phyloP scores from a whole-genome alignment of 2,113 vertebrate species.

The Macquaria ambigua region DNA sequence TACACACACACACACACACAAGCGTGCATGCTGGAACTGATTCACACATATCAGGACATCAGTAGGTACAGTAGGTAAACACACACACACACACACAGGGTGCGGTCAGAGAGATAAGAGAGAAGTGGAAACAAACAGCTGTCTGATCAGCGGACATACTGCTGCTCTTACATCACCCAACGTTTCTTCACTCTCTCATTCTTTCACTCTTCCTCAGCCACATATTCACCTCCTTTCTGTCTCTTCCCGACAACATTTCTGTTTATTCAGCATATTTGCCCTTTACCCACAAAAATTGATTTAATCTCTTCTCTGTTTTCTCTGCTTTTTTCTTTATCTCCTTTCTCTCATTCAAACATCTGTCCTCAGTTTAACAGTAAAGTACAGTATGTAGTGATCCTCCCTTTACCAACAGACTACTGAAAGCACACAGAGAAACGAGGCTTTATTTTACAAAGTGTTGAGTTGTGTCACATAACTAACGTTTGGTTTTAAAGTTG shows the following conservation, averaged over 20 bases:
- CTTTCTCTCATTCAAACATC: not conserved
- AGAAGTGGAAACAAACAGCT: slow-evolving; percentile 57
- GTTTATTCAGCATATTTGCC: slow-evolving; percentile 13
- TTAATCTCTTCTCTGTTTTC: not conserved
- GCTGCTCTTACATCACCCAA: slow-evolving; percentile 50
- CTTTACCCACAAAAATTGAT: not conserved
- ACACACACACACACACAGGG: slow-evolving; percentile 39
- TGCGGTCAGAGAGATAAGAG: slow-evolving; percentile 69
- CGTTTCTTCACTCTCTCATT: slow-evolving; percentile 45
- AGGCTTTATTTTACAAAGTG: not conserved
- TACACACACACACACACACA: slow-evolving; percentile 3
- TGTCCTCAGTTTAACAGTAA: not conserved
- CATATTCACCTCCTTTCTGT: slow-evolving; percentile 5
- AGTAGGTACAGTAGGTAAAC: slow-evolving; percentile 31
- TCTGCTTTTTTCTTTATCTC: not conserved
- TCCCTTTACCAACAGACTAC: not conserved
- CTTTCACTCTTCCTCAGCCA: slow-evolving; percentile 24
- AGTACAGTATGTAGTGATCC: not conserved
- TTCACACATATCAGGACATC: slow-evolving; percentile 42
- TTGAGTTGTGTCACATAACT: not conserved
- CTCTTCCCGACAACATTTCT: not conserved
- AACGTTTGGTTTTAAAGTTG: not conserved
- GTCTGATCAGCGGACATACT: slow-evolving; percentile 60
- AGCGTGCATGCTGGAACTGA: not conserved
- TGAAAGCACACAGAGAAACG: not conserved